These are phyloP conservation scores for Charanyca ferruginea DNA, from an alignment of 2,888 invertebrate species.

Conservation along the genomic window DNA sequence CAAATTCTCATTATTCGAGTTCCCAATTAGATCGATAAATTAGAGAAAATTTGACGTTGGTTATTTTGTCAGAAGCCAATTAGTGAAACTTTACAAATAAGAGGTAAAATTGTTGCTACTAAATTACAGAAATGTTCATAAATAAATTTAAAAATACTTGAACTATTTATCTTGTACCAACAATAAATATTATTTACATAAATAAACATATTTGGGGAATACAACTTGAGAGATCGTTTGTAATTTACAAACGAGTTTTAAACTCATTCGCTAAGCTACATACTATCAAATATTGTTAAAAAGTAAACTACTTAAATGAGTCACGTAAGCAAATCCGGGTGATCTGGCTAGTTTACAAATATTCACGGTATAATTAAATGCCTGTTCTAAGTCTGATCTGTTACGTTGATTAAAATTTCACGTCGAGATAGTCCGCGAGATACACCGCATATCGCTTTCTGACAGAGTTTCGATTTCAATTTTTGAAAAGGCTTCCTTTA, in stretches of 20 bases:
- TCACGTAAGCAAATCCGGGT: conserved; percentile 42
- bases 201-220: too few species aligned
- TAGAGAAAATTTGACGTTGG: too few species aligned
- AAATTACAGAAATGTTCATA: too few species aligned
- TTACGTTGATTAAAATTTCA: conserved; percentile 72
- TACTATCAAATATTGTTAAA: conserved; percentile 37
- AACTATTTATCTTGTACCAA: too few species aligned
- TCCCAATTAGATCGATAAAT: too few species aligned
- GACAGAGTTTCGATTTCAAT: conserved; percentile 59
- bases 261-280: conserved; percentile 32
- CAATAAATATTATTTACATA: too few species aligned
- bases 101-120: too few species aligned
- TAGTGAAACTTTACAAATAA: too few species aligned
- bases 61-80: too few species aligned
- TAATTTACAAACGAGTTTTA: conserved; percentile 14
- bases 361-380: conserved; percentile 59
- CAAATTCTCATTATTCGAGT: too few species aligned
- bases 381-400: conserved; percentile 63
- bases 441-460: conserved; percentile 40
- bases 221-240: conserved; percentile 11
- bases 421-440: conserved; percentile 47
- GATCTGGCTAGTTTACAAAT: conserved; percentile 46
- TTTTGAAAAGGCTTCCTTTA: conserved; percentile 50
- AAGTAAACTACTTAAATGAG: conserved; percentile 43
- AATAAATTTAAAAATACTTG: too few species aligned